These are phyloP conservation scores for Serranus cabrilla DNA, from an alignment of 2,797 vertebrate species.

Conservation along the genomic window DNA sequence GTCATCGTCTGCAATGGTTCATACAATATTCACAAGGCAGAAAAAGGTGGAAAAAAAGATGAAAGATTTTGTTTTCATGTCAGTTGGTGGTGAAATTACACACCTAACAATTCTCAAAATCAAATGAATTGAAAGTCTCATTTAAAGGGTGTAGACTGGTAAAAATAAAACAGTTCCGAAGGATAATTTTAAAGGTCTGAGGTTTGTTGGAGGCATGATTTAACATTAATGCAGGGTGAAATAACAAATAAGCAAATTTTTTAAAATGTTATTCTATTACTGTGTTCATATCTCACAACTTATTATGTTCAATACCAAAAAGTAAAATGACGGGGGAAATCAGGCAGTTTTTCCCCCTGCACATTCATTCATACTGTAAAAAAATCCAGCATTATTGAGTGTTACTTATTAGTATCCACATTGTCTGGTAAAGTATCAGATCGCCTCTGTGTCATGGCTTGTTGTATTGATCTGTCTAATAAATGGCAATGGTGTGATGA, in stretches of 20 bases:
- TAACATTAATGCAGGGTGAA: conserved; percentile 53
- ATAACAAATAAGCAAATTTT: conserved; percentile 65
- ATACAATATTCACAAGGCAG: conserved; percentile 65
- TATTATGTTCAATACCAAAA: conserved; percentile 70
- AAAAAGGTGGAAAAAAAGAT: conserved; percentile 46
- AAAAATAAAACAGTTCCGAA: conserved; percentile 40
- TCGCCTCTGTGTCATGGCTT: conserved; percentile 63
- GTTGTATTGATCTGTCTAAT: conserved; percentile 61
- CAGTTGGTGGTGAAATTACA: conserved; percentile 45
- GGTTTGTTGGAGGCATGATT: conserved; percentile 38
- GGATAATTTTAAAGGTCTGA: conserved; percentile 46
- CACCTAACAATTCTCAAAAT: conserved; percentile 32
- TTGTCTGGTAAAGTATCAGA: conserved; percentile 66
- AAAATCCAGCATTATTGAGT: conserved; percentile 82
- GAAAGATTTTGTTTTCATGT: conserved; percentile 45
- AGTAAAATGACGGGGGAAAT: conserved; percentile 59
- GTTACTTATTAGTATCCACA: conserved; percentile 68
- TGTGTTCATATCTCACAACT: conserved; percentile 68
- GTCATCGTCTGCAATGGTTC: conserved; percentile 63
- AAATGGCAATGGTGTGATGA: conserved; percentile 70
- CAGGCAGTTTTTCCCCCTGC: conserved; percentile 57
- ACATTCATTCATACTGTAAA: conserved; percentile 79
- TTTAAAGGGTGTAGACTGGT: conserved; percentile 55
- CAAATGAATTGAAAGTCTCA: conserved; percentile 41
- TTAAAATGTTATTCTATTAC: conserved; percentile 56